Evolutionary conservation across 2,888 invertebrate genomes (phyloP), one percentile per base, ranked within the genome.

Genomic region (Laothoe populi): DNA sequence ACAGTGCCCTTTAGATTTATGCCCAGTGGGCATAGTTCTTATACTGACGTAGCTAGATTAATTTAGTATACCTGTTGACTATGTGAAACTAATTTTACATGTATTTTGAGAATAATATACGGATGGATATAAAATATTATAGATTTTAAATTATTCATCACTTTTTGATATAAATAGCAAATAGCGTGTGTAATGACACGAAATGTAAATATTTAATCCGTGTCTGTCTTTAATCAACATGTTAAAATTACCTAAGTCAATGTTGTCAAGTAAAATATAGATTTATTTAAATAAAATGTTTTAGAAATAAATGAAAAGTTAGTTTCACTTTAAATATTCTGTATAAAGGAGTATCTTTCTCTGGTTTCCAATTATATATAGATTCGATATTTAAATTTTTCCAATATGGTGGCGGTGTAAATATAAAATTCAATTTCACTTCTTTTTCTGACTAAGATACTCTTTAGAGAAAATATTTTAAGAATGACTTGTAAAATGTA

Each of bases 291-390:
- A 31, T 35, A 35, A 31, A 19, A n/a, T n/a, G n/a, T 7, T 26
- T 49, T 23, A 26, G n/a, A 35, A 35, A 49, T 49, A 40, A n/a
- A 48, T 53, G 40, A 4, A 53, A 48, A 61, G 42, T 61, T 31
- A 61, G 49, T 61, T 61, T 61, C 60, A 19, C 42, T 53, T 23
- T 49, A 66, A 65, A 65, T 68, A 74, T 67, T 82, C 73, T 82
- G 78, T 70, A 77, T 61, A 19, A 40, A 82, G 74, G 88, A 84
- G 88, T 87, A 86, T 87, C 86, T 88, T 84, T 79, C 86, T 88
- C 84, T 70, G 35, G 13, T 45, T 31, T 21, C 40, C 4, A 8
- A 45, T 38, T 19, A 31, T 16, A 7, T 57, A 24, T 19, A 45
- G 35, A 57, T 45, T 42, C n/a, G 21, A 46, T 45, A 16, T 57